Conservation (phyloP, 2,797 vertebrate genomes). For the Chrysocyon brachyurus region DNA sequence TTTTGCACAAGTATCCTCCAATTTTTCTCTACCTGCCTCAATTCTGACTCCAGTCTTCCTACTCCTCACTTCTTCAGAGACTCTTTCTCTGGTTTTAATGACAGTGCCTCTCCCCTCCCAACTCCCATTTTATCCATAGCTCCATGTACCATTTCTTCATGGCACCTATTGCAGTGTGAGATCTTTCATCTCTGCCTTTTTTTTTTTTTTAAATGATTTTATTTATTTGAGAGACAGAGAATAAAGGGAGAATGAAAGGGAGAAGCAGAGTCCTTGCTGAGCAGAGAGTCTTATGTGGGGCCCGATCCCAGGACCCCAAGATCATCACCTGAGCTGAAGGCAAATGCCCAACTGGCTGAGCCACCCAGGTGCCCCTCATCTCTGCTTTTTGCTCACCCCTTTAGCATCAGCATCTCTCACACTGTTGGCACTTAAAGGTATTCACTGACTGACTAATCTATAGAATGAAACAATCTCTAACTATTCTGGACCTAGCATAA, state of each 20-base stretch:
- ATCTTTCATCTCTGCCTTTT: no score
- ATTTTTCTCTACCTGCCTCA: background rate
- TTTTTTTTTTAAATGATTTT: no score
- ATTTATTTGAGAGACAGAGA: no score
- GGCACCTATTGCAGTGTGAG: background rate
- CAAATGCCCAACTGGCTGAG: no score
- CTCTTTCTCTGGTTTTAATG: background rate
- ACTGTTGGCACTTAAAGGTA: background rate
- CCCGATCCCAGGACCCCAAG: no score
- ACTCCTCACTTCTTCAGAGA: background rate
- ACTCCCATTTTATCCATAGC: accelerated
- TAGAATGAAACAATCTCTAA: background rate
- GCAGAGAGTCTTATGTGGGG: no score
- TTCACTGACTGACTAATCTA: background rate
- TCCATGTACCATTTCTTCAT: background rate
- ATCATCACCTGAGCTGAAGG: no score
- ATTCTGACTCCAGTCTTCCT: background rate
- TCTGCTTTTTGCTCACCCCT: background rate
- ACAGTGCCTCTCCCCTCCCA: background rate
- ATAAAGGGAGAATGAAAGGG: no score
- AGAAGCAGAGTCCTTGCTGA: no score
- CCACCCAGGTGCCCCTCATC: background rate
- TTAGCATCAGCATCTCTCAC: background rate
- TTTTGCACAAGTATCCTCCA: background rate
- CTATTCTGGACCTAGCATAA: background rate